Base-by-base conservation (phyloP, 2,888 invertebrate genomes). In the Sinhomidia bicolor region DNA sequence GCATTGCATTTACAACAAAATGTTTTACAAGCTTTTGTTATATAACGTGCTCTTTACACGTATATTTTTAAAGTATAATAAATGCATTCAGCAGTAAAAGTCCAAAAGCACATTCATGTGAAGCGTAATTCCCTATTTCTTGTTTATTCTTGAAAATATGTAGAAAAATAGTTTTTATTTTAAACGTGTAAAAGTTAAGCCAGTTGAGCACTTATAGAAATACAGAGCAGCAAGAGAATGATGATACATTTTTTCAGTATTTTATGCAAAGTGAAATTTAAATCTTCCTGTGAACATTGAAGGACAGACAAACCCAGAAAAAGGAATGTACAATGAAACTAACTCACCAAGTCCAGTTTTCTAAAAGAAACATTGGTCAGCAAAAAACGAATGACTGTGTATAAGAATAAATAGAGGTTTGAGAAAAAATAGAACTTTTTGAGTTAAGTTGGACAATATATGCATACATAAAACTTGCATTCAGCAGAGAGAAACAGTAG, bases 241-340 rank as follows among this genome's bases (percentile, higher is more conserved):
- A 41, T 62, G 41, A 26, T 47, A 14, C n/a, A n/a, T 32, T 65
- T 71, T 41, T 71, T 20, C 36, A 17, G 68, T 68, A 1, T 68
- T 71, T 71, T 71, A 71, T 71, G 71, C 71, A 71, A 71, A 71
- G 71, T 71, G 71, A 71, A 71, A 71, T 44, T 47, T 60, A n/a
- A n/a, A n/a, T n/a, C n/a, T 44, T 71, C 41, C 32, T 44, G 71
- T 20, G 71, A 71, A 23, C 57, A 9, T 65, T 17, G 68, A 68
- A 68, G 68, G 41, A 41, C 68, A 41, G 62, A 17, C 71, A 44
- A 47, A 10, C 71, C 71, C 44, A 32, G 23, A 71, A 71, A 23
- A 23, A 14, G 12, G 20, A 44, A 44, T 41, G n/a, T 36, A n/a
- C 41, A 71, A 60, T 23, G 23, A 14, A 60, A 20, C 23, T 23